phyloP scores from a whole-genome alignment of 2,113 vertebrate species.

The Scolopax mira region DNA sequence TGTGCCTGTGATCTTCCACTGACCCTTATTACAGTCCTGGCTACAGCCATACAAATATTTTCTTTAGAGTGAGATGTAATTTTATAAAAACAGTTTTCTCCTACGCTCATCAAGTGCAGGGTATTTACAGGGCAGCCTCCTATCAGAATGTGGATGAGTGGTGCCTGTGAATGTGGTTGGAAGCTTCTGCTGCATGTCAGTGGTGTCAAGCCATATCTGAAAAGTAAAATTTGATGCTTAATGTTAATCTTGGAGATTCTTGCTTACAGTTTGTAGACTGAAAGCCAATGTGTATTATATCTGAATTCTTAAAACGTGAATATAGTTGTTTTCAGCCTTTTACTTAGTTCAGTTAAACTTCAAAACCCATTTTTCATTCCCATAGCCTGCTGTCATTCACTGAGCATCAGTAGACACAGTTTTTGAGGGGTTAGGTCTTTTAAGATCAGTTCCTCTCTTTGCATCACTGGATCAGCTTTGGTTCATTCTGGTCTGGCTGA shows the following conservation, averaged over 20 bases:
- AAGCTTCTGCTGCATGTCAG: not conserved
- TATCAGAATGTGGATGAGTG: not conserved
- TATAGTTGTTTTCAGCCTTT: not conserved
- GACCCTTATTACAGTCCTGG: slow-evolving; percentile 15
- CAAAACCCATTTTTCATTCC: not conserved
- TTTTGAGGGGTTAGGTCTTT: not conserved
- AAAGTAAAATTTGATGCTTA: not conserved
- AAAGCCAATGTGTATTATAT: not conserved
- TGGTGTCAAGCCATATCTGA: not conserved
- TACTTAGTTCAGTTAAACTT: not conserved
- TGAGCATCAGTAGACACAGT: not conserved
- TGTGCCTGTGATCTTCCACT: slow-evolving; percentile 19
- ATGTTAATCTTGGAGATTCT: not conserved
- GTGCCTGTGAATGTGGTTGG: not conserved
- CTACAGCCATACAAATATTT: slow-evolving; percentile 16
- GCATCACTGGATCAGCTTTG: not conserved
- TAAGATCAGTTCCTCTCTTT: not conserved
- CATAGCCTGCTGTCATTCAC: not conserved
- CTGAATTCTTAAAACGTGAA: not conserved
- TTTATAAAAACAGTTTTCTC: slow-evolving; percentile 26
- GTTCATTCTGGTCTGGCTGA: not conserved
- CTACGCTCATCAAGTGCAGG: not conserved
- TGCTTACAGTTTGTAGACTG: not conserved
- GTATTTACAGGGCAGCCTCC: not conserved
- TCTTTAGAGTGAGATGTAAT: slow-evolving; percentile 24